Evolutionary conservation across 2,113 vertebrate species (phyloP), one percentile per base, ranked within the genome.

Genomic region (Hippocampus barbouri): DNA sequence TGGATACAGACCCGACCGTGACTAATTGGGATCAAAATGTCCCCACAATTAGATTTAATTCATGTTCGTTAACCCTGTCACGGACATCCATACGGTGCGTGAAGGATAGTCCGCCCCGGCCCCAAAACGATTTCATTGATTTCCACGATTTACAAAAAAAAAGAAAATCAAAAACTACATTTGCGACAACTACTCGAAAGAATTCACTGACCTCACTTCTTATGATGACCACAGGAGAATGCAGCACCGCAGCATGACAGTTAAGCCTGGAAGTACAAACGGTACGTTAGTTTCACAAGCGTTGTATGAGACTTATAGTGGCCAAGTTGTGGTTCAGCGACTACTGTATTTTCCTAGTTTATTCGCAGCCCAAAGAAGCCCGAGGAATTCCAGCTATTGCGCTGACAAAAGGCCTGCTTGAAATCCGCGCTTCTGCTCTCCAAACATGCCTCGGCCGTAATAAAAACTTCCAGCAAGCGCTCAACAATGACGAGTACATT

Each of bases 391-490:
- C 66, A 78, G 27, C 60, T 66, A 78, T 71, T 75, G 70, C 56
- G 61, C 38, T 57, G 57, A 77, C 72, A 85, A 76, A 59, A 83
- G 76, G 20, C 57, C 5, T 71, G 27, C 64, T 27, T 79, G 66
- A 77, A 79, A 75, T 75, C 54, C 18, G 40, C 12, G 15, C 0
- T 5, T 74, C 20, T 69, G 34, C 78, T 82, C 66, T 79, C 25
- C 70, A 83, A 81, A 86, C 83, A 77, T 41, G 69, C 54, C 77
- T 63, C 45, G 10, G 41, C 63, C 34, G 49, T 67, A 15, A 75
- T 81, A 81, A 78, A 81, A 85, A n/a, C 75, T 38, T 71, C 41
- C 69, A 70, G 30, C 80, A 77, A 81, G 84, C 81, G 71, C 53
- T 69, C 21, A 69, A 83, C 80, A 84, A 83, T 83, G 68, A 77